A percentile compares a stretch with the other conserved stretches of the same genome.
phyloP scores from a whole-genome alignment of 2,888 invertebrate species.

The Podabrus alpinus region DNA sequence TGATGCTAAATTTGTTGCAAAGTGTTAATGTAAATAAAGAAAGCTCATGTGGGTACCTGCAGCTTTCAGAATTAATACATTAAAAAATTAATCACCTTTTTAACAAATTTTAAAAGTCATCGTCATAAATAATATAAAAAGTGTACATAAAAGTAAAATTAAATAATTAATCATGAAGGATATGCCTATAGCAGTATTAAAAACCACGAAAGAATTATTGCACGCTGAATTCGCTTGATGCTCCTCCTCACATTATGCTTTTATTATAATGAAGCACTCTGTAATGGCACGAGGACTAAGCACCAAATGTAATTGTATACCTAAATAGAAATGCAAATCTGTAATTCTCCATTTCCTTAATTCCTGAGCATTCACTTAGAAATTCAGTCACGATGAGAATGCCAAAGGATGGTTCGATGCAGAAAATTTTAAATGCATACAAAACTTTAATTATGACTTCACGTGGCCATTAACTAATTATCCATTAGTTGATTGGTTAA shows the following conservation, averaged over 20 bases:
- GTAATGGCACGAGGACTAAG: neutral
- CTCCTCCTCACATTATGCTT: neutral
- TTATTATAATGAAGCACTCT: neutral
- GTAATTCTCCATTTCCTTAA: constrained; percentile 9
- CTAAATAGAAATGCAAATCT: constrained; percentile 10
- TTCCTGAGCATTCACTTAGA: constrained; percentile 7
- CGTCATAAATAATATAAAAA: neutral
- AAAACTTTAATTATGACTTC: neutral
- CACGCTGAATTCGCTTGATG: neutral
- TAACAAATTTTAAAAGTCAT: neutral
- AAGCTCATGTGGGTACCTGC: neutral
- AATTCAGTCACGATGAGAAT: constrained; percentile 11
- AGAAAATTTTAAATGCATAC: neutral
- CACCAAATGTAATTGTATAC: constrained; percentile 11
- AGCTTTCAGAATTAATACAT: neutral
- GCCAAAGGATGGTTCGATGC: neutral
- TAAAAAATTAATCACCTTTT: neutral
- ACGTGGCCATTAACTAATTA: neutral
- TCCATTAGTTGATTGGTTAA: neutral
- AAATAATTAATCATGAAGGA: neutral
- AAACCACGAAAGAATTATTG: neutral
- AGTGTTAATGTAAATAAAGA: neutral
- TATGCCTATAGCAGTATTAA: neutral
- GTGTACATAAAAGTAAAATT: neutral
- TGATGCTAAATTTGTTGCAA: neutral